phyloP scores from a whole-genome alignment of 1,140 invertebrate genomes.

The Calliopsis andreniformis region DNA sequence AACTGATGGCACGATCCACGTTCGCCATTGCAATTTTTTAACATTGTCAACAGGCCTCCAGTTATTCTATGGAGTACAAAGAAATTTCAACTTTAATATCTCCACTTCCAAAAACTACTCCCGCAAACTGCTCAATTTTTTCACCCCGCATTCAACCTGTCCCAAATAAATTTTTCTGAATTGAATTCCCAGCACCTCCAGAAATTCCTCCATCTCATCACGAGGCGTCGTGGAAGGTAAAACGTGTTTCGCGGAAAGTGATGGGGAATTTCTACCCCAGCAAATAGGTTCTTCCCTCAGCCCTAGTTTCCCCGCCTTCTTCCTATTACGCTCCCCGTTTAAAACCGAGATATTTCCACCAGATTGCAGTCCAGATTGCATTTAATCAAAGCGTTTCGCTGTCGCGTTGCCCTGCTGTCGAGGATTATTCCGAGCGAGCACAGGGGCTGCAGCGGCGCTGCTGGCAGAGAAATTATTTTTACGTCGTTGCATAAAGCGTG shows the following conservation, averaged over 20 bases:
- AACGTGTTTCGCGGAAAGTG: neutral
- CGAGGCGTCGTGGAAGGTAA: too few species aligned
- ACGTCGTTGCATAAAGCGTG: neutral
- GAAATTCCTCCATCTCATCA: too few species aligned
- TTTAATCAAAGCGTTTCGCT: constrained; percentile 13
- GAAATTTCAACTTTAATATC: too few species aligned
- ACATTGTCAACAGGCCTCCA: neutral
- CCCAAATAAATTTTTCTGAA: too few species aligned
- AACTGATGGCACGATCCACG: neutral
- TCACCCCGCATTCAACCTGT: too few species aligned
- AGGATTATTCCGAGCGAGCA: neutral
- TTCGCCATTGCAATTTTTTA: neutral
- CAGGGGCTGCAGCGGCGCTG: neutral
- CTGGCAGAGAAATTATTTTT: constrained; percentile 14
- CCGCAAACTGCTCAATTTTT: too few species aligned
- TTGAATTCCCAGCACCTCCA: too few species aligned
- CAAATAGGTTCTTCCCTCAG: neutral
- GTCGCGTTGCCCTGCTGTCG: neutral
- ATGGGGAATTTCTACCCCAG: neutral
- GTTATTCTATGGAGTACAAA: too few species aligned
- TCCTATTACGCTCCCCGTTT: constrained; percentile 26
- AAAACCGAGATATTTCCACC: neutral
- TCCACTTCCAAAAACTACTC: too few species aligned
- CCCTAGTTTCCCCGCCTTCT: neutral
- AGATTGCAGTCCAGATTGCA: constrained; percentile 15